A percentile compares a stretch with the other conserved stretches of the same genome.
These are phyloP conservation scores for Drosophila kepulauana DNA, from an alignment of 1,140 invertebrate genomes.

Conservation along the genomic window DNA sequence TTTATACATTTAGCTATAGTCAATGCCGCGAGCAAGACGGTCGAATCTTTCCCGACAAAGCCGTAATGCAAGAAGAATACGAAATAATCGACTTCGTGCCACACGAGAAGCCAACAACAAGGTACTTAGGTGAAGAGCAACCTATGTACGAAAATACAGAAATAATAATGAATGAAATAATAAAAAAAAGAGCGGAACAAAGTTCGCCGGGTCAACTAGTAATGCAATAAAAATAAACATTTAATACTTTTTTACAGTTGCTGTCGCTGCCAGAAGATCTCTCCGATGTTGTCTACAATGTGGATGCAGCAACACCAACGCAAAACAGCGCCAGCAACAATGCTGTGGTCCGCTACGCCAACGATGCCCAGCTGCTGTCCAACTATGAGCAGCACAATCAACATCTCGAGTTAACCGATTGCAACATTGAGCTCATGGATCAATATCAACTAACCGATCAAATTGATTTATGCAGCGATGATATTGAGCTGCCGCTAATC, in stretches of 20 bases:
- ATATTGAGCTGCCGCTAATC: conserved; percentile 66
- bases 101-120: too few relatives aligned
- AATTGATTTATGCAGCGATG: conserved; percentile 75
- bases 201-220: too few relatives aligned
- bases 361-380: conserved; percentile 71
- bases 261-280: conserved; percentile 57
- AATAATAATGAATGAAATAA: too few relatives aligned
- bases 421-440: conserved; percentile 82
- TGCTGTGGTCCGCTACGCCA: conserved; percentile 61
- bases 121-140: too few relatives aligned
- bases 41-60: too few relatives aligned
- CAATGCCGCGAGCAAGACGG: too few relatives aligned
- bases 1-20: too few relatives aligned
- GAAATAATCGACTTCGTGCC: too few relatives aligned
- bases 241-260: conserved; percentile 29
- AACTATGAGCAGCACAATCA: conserved; percentile 60
- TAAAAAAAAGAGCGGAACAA: too few relatives aligned
- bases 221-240: too few relatives aligned
- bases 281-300: conserved; percentile 59
- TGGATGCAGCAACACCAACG: conserved; percentile 56
- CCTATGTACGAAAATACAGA: too few relatives aligned
- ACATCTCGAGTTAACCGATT: conserved; percentile 71
- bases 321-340: conserved; percentile 21
- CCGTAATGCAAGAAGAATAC: too few relatives aligned
- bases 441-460: conserved; percentile 78